These are phyloP conservation scores for Synanthedon myopaeformis DNA, from an alignment of 2,888 invertebrate species.

Conservation along the genomic window DNA sequence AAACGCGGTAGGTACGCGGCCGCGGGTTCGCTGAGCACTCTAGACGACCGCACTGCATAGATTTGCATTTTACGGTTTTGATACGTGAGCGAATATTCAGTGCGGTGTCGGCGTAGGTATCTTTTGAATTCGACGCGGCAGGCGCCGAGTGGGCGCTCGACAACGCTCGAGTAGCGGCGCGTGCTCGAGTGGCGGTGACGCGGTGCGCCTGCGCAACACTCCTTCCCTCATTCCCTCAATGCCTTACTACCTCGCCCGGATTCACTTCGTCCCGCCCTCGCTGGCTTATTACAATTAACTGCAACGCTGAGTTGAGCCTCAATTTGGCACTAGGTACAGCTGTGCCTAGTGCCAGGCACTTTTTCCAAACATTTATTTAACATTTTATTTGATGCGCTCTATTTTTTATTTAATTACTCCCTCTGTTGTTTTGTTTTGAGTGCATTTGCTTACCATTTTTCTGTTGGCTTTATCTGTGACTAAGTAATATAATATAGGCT, in stretches of 20 bases:
- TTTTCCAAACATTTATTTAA: not conserved
- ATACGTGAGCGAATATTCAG: slow-evolving; percentile 68
- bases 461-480: no score
- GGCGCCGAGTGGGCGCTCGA: slow-evolving; percentile 54
- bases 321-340: slow-evolving; percentile 34
- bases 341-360: no score
- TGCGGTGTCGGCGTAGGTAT: slow-evolving; percentile 63
- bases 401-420: not conserved
- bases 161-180: slow-evolving; percentile 57
- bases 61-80: slow-evolving; percentile 70
- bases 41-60: slow-evolving; percentile 64
- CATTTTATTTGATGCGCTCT: not conserved
- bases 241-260: slow-evolving; percentile 1
- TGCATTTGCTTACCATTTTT: no score
- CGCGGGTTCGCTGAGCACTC: slow-evolving; percentile 43
- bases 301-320: slow-evolving; percentile 42
- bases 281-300: slow-evolving; percentile 59
- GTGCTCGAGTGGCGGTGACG: slow-evolving; percentile 54
- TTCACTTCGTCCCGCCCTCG: slow-evolving; percentile 13
- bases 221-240: slow-evolving; percentile 12
- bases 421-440: no score
- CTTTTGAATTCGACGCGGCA: slow-evolving; percentile 65
- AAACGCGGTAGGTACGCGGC: slow-evolving; percentile 32
- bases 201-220: slow-evolving; percentile 52
- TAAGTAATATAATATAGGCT: no score